Base-by-base conservation (phyloP, 2,888 invertebrate genomes). In the Hypercompe scribonia region DNA sequence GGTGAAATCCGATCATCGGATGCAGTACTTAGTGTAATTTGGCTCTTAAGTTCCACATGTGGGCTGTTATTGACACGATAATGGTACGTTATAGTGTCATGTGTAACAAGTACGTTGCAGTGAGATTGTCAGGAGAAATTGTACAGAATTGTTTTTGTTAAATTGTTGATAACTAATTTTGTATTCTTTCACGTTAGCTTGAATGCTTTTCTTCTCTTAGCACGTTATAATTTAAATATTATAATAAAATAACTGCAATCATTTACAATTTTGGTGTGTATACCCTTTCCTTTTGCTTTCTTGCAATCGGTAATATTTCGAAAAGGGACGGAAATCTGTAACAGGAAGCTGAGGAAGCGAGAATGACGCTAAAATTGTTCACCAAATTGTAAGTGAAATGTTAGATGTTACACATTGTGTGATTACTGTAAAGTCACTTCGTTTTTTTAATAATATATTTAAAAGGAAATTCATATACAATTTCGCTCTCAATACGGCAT, bases 61-160 rank as follows among this genome's bases (percentile, higher is more conserved):
- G 77, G 84, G 77, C 70, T 71, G 77, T 54, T 67, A 74, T 82
- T 76, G 78, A 82, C 77, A 72, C 58, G 31, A 69, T 81, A 77
- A 84, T 82, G 63, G 68, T 64, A 75, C 39, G 70, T 74, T 83
- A 75, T 74, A 73, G 63, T 42, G 64, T 67, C 65, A 76, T 72
- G 70, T 58, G 69, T 73, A 73, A 76, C 70, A 77, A n/a, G 76
- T 71, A 67, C 42, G 76, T 66, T 65, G 65, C 50, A 61, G 61
- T 15, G 34, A 70, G 36, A 36, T 54, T 39, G 61, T 54, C 54
- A 34, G 36, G 28, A 68, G 34, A 58, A 24, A 24, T 24, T 7
- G n/a, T 21, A 31, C 21, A 13, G 42, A 33, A 31, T 61, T 31
- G 15, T 31, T 61, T 61, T 7, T 61, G 15, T 28, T 61, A 10